A percentile compares a stretch with the other conserved stretches of the same genome.
phyloP scores from a whole-genome alignment of 53 echinoderm and acorn worm genomes.

The Echinometra lucunter region DNA sequence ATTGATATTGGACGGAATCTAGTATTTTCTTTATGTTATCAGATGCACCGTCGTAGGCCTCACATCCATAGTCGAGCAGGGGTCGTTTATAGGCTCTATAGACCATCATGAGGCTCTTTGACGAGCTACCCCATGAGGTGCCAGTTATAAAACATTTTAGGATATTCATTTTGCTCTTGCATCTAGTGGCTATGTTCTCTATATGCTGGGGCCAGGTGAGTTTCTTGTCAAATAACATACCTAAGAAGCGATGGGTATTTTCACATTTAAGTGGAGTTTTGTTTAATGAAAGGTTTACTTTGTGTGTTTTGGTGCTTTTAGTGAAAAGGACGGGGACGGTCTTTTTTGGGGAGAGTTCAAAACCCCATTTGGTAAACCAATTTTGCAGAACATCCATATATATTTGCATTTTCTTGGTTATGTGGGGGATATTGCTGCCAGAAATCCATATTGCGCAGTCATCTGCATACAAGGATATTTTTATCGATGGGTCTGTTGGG shows the following conservation, averaged over 20 bases:
- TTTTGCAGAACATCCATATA: not conserved
- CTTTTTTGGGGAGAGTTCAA: not conserved
- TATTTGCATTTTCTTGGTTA: not conserved
- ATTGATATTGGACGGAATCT: not conserved
- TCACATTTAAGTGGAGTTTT: not conserved
- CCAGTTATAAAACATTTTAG: not conserved
- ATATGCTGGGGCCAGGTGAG: not conserved
- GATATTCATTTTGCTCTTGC: not conserved
- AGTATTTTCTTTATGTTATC: not conserved
- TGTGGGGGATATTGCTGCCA: not conserved
- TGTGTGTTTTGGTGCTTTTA: not conserved
- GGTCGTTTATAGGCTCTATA: not conserved
- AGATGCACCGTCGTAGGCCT: not conserved
- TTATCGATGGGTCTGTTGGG: not conserved
- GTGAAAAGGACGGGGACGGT: not conserved
- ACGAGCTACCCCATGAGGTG: not conserved
- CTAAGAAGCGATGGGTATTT: not conserved
- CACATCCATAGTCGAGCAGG: not conserved
- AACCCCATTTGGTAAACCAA: not conserved
- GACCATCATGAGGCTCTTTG: not conserved
- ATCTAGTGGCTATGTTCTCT: not conserved
- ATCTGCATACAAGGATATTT: not conserved
- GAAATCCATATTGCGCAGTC: not conserved
- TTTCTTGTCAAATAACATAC: not conserved
- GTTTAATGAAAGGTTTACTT: not conserved